Evolutionary conservation across 2,888 invertebrate genomes (phyloP).

Genomic region (Hofmannophila pseudospretella): DNA sequence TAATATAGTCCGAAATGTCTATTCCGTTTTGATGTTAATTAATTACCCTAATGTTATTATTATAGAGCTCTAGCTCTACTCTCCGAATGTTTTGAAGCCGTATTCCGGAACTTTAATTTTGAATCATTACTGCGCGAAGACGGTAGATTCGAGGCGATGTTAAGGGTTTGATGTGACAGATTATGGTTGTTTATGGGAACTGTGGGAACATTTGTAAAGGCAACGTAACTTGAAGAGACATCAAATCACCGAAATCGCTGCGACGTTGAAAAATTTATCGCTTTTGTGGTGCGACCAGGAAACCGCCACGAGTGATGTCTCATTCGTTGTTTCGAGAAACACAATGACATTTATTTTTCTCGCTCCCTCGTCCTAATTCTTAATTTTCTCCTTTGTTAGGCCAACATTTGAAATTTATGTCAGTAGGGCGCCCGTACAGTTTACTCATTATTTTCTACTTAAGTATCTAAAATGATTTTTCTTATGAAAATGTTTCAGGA

Average conservation of each 20-base stretch:
- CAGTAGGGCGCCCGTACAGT: slow-evolving; percentile 25
- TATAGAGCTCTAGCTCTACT: slow-evolving; percentile 8
- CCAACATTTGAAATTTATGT: slow-evolving; percentile 33
- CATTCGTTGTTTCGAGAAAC: slow-evolving; percentile 24
- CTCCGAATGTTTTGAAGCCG: slow-evolving; percentile 3
- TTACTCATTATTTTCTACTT: neutral
- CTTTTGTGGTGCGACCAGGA: slow-evolving; percentile 56
- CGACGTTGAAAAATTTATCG: slow-evolving; percentile 22
- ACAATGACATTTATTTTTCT: slow-evolving; percentile 24
- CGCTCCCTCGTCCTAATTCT: slow-evolving; percentile 28
- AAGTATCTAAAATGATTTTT: slow-evolving; percentile 14
- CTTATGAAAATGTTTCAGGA: slow-evolving; percentile 26
- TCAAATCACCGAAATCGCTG: slow-evolving; percentile 27
- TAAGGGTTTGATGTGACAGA: slow-evolving; percentile 15
- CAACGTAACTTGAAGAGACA: slow-evolving; percentile 12
- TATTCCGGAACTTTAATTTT: neutral
- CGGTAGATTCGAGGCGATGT: slow-evolving; percentile 2
- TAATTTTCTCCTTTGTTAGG: slow-evolving; percentile 39
- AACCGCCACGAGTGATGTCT: slow-evolving; percentile 33
- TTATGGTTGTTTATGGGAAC: neutral
- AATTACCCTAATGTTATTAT: slow-evolving; percentile 20
- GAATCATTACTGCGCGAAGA: neutral
- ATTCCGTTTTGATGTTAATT: slow-evolving; percentile 23
- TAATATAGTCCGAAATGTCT: slow-evolving; percentile 20
- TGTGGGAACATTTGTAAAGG: neutral